Evolutionary conservation across 2,888 invertebrate genomes (phyloP), one percentile per base, ranked within the genome.

Genomic region (Oscheius onirici): DNA sequence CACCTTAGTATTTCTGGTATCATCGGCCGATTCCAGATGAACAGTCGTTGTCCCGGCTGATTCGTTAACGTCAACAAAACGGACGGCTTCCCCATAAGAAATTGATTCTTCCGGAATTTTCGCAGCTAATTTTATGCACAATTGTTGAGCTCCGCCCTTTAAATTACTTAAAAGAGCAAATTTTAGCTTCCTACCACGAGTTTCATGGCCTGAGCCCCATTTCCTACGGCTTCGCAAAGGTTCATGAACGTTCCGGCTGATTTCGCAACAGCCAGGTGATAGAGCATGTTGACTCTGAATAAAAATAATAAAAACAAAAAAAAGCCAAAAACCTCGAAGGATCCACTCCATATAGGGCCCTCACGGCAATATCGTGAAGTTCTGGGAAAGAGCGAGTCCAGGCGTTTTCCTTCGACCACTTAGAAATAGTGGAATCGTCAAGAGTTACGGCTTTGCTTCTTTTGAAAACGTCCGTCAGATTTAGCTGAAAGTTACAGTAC

Each of bases 231-330:
- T 22, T 75, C 75, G 8, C 46, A 40, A 1, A 77, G 49, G 51
- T 73, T 74, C 60, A 65, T 55, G 46, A 66, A 68, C 8, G 55
- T 22, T 15, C 72, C 74, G 13, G 76, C 76, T n/a, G 70, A 63
- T 43, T 76, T 74, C 5, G 67, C 51, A 63, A 58, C 63, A 34
- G 69, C 58, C 17, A 78, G 20, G 22, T 71, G 69, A 46, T 67
- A 78, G 8, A 78, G 40, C 75, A 78, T 75, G 52, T 69, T 76
- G 10, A 78, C 43, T 51, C 75, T 74, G 41, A 58, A 67, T 60
- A 66, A 26, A 1, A 24, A 24, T 24, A 26, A 26, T 44, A 46
- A 46, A 46, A 46, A 46, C 13, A 13, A 46, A 46, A n/a, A 15
- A 13, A 46, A 10, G 34, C 8, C 8, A 13, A 10, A 0, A 55